Base-by-base conservation (phyloP, 1,140 invertebrate species). In the Drosophila subpulchrella region DNA sequence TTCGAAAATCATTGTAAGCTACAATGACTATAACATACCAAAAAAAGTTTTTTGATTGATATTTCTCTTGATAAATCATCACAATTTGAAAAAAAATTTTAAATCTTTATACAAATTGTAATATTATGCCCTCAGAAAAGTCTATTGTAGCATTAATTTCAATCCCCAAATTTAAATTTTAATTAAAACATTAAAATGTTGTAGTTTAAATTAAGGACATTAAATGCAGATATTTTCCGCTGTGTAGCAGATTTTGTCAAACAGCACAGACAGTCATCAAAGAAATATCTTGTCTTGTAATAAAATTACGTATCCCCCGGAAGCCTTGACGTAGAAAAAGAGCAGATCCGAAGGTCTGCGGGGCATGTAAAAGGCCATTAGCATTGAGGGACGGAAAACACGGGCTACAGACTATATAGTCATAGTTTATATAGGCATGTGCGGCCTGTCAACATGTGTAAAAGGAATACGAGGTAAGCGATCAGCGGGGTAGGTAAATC, bases 201-300 rank as follows among this genome's bases (percentile, higher is more conserved):
- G 4, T 27, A 27, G 5, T 27, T 27, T 1, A 27, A 27, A 27
- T 27, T 5, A 27, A 27, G 27, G 27, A 27, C 27, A 27, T 27
- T 27, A 27, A 34, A 11, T 20, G 0, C 2, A 36, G 0, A 0
- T 2, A 30, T 47, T 66, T 55, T 38, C 48, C n/a, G 36, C 12
- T 2, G 51, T 71, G 53, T 59, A 36, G 4, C 12, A 17, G 15
- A 32, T 27, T 70, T 54, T 70, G 66, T 67, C 65, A 66, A 68
- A 42, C 46, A 17, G 44, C 44, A 51, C 46, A 61, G 59, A 88
- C 66, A 46, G 17, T 86, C 83, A 83, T 88, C 75, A 79, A 83
- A 63, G 79, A 66, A 71, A 75, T 70, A 83, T 83, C 83, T 88
- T 88, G 79, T 86, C 83, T 88, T 88, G 79, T 86, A 86, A 82